phyloP scores from a whole-genome alignment of 2,888 invertebrate species.

The Branchipolynoe longqiensis region DNA sequence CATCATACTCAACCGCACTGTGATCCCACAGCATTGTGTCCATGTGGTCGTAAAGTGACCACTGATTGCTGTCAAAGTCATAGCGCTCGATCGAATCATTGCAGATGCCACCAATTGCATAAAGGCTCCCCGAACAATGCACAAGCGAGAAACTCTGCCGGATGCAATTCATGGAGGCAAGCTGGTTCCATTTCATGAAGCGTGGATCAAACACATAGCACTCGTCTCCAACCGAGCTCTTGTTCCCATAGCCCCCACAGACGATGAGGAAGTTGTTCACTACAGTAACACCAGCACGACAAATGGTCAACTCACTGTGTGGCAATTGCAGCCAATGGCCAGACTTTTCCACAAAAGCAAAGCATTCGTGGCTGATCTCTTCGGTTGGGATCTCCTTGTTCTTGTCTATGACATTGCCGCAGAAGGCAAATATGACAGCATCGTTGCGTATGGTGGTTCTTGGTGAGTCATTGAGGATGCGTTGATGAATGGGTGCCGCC shows the following conservation, averaged over 20 bases:
- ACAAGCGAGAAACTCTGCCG: slow-evolving; percentile 30
- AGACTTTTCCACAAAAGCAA: slow-evolving; percentile 33
- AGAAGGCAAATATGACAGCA: slow-evolving; percentile 1
- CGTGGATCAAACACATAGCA: slow-evolving; percentile 46
- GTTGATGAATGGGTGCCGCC: slow-evolving; percentile 10
- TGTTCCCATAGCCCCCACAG: slow-evolving; percentile 30
- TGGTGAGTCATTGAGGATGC: slow-evolving; percentile 12
- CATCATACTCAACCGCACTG: slow-evolving; percentile 34
- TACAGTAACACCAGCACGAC: slow-evolving; percentile 10
- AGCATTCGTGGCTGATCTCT: slow-evolving; percentile 21
- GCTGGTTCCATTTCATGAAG: slow-evolving; percentile 12
- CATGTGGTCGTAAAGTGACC: slow-evolving; percentile 29
- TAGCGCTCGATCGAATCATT: slow-evolving; percentile 36
- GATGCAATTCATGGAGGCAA: slow-evolving; percentile 2
- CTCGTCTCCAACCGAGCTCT: neutral
- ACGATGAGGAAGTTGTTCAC: slow-evolving; percentile 39
- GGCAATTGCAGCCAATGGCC: slow-evolving; percentile 29
- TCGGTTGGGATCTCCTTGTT: slow-evolving; percentile 3
- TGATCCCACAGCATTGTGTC: slow-evolving; percentile 48
- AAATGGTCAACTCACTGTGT: slow-evolving; percentile 1
- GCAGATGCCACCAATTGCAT: slow-evolving; percentile 49
- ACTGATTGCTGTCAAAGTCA: neutral
- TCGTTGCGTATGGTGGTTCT: slow-evolving; percentile 3
- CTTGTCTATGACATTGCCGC: slow-evolving; percentile 16
- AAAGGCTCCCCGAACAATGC: slow-evolving; percentile 11